A percentile compares a stretch with the other conserved stretches of the same genome.
phyloP scores from a whole-genome alignment of 2,888 invertebrate genomes.

The Heteromurus nitidus region DNA sequence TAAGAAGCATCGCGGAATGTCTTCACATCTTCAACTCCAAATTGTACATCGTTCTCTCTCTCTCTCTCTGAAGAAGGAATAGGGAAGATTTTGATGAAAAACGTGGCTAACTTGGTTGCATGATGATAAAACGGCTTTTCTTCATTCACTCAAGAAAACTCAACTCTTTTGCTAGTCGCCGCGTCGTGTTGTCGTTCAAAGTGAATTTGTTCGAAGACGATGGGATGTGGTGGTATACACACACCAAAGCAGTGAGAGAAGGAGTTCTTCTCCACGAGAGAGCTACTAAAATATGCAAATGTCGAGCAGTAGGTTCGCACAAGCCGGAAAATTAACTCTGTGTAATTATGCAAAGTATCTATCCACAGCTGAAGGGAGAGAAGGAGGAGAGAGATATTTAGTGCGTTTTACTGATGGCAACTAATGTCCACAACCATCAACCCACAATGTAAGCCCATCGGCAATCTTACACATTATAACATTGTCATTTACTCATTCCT shows the following conservation, averaged over 20 bases:
- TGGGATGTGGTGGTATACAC: too few relatives aligned
- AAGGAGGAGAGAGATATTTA: too few relatives aligned
- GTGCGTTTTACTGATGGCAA: conserved; percentile 49
- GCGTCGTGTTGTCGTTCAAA: background rate
- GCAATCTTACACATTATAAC: conserved; percentile 57
- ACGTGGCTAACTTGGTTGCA: conserved; percentile 18
- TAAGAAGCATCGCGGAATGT: conserved; percentile 15
- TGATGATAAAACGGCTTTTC: conserved; percentile 31
- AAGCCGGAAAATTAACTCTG: conserved; percentile 60
- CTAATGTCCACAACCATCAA: conserved; percentile 50
- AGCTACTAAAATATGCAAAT: conserved; percentile 59
- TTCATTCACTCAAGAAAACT: background rate
- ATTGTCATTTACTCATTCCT: conserved; percentile 55
- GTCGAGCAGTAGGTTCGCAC: conserved; percentile 44
- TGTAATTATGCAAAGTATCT: conserved; percentile 61
- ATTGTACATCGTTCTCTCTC: too few relatives aligned
- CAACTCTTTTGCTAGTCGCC: background rate
- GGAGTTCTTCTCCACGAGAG: background rate
- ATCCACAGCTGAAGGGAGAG: conserved; percentile 54
- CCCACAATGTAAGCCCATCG: conserved; percentile 56
- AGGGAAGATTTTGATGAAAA: conserved; percentile 5
- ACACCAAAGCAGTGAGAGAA: too few relatives aligned
- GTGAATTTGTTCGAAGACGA: conserved; percentile 2
- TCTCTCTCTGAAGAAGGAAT: background rate
- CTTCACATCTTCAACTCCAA: background rate